Evolutionary conservation across 2,113 vertebrate species (phyloP), one percentile per base, ranked within the genome.

Genomic region (Trachemys scripta): DNA sequence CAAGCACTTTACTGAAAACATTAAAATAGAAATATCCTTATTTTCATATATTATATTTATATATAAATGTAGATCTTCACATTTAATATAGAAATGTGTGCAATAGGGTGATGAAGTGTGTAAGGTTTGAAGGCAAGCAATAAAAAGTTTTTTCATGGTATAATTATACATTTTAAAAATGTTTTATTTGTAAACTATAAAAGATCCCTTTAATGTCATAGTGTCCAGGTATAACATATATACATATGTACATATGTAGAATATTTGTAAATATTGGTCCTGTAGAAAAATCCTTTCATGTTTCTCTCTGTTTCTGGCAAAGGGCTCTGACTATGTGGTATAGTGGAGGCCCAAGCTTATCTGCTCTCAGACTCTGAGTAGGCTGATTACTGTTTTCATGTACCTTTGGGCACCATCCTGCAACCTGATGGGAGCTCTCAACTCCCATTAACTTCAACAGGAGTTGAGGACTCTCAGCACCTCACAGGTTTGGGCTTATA

Each of bases 211-310:
- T 88, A 94, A 87, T 25, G 8, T 93, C 84, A 93, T 9, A 57
- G 75, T 96, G 80, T 97, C 97, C 82, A 91, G 88, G n/a, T 97
- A 93, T 95, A 86, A 97, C 90, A 96, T 97, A 95, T 98, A 98
- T 98, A 98, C 97, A 97, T 98, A 97, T 98, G 97, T 98, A 97
- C 65, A 98, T 98, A 98, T 98, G 96, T 98, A 98, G 97, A 96
- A 90, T 85, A 96, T 50, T 75, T 98, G 97, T 98, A 98, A 97
- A 98, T 98, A 98, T 10, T 95, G 89, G 86, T 93, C 94, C 62
- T 97, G 35, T 96, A 97, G 87, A 90, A 96, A 93, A 90, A 91
- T 86, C 94, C 87, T 59, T 91, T 96, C 90, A 94, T 85, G 86
- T 94, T 95, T 85, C 89, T 93, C 88, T 92, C 49, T 94, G 76